Conservation (phyloP, 2,113 vertebrate species). For the Jaculus jaculus region DNA sequence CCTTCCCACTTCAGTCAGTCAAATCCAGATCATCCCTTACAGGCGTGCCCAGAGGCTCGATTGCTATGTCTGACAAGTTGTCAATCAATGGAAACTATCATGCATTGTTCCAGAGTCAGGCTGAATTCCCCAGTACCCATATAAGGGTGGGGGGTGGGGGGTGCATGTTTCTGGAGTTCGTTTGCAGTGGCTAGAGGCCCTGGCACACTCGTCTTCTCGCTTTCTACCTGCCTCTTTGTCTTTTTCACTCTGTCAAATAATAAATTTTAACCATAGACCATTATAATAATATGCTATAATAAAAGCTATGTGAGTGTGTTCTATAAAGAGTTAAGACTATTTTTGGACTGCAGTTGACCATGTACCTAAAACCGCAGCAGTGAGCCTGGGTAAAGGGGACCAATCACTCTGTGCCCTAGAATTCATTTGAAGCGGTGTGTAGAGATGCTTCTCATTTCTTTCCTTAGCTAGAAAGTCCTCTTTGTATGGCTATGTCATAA, state of each 20-base stretch:
- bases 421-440: neutral
- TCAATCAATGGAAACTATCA: neutral
- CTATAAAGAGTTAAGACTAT: neutral
- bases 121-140: too few species aligned
- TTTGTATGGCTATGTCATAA: neutral
- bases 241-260: too few species aligned
- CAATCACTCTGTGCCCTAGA: neutral
- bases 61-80: neutral
- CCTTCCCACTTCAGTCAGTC: neutral
- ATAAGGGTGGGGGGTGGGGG: too few species aligned
- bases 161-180: too few species aligned
- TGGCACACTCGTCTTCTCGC: too few species aligned
- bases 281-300: too few species aligned
- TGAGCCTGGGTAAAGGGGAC: neutral
- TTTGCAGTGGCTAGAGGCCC: too few species aligned
- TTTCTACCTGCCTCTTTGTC: too few species aligned
- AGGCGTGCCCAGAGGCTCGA: neutral
- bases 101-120: too few species aligned
- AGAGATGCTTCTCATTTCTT: neutral
- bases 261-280: too few species aligned
- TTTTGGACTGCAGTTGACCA: neutral
- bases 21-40: neutral
- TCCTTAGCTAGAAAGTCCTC: neutral
- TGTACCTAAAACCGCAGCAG: neutral
- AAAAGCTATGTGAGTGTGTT: neutral